A percentile compares a stretch with the other conserved stretches of the same genome.
phyloP scores from a whole-genome alignment of 2,797 vertebrate genomes.

The Acridotheres tristis region DNA sequence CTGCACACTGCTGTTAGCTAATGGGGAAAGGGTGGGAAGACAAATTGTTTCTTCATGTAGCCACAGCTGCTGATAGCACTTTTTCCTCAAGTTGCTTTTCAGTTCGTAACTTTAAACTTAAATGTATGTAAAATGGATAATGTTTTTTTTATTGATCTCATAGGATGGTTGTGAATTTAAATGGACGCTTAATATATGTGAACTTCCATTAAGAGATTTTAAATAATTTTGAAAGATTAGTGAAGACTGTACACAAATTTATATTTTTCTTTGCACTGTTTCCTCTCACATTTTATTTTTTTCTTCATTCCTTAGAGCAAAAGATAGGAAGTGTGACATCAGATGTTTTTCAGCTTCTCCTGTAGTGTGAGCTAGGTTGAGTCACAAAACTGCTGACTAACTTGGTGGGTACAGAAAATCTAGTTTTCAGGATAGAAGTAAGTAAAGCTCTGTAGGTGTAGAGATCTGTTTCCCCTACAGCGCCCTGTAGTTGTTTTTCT shows the following conservation, averaged over 20 bases:
- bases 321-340: not conserved
- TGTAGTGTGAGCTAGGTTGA: constrained; percentile 1
- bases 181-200: not conserved
- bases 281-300: not conserved
- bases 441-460: not conserved
- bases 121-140: not conserved
- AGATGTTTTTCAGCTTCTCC: constrained; percentile 19
- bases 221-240: not conserved
- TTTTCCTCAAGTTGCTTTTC: not conserved
- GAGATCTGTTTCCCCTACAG: not conserved
- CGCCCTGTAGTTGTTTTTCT: not conserved
- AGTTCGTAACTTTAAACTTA: not conserved
- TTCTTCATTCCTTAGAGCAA: not conserved
- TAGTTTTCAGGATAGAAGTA: not conserved
- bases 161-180: not conserved
- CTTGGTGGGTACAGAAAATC: not conserved
- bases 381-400: constrained; percentile 31
- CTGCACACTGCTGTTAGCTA: not conserved
- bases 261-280: not conserved
- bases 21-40: not conserved
- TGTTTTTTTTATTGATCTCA: not conserved
- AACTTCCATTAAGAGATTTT: not conserved
- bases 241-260: not conserved
- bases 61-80: not conserved
- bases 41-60: not conserved